Base-by-base conservation (phyloP, 1,140 invertebrate genomes). In the Latrodectus geometricus region DNA sequence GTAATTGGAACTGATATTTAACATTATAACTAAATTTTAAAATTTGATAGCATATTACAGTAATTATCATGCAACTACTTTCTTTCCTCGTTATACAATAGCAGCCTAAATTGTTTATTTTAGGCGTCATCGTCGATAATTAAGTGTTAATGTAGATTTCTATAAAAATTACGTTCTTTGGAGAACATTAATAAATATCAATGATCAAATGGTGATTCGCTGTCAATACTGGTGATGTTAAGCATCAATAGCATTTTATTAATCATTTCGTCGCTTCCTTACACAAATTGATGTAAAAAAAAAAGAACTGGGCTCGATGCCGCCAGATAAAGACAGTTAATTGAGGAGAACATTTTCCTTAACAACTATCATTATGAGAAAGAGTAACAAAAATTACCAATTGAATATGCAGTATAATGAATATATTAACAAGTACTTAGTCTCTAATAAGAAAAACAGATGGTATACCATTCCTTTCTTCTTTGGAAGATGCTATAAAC, bases 211-310 rank as follows among this genome's bases (percentile, higher is more conserved):
- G 54, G 17, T 61, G 17, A 61, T 61, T 17, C 54, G 54, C 54
- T 61, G 54, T 61, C 54, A 17, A 14, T 17, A 17, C 54, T 17
- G 54, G 11, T 17, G 17, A 14, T 61, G 17, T 61, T 61, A 11
- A 61, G 2, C 8, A 61, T 61, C 54, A 61, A 61, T 61, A 11
- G 54, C 17, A 17, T 61, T 61, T 61, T 61, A 61, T 61, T 61
- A 61, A 61, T 61, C 54, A 61, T 61, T 61, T 61, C 54, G 54
- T 61, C 54, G 54, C 54, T 61, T 61, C 54, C 54, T 61, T 61
- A 61, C 54, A 61, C 54, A 61, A 61, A 61, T 61, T 61, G 54
- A 14, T 61, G 8, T 61, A 61, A 61, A 17, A 61, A 61, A 61
- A 61, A 8, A 2, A 35, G 35, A 61, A 61, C 11, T 61, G 17